Evolutionary conservation across 2,113 vertebrate genomes (phyloP), one percentile per base, ranked within the genome.

Genomic region (Platycercus adscitus): DNA sequence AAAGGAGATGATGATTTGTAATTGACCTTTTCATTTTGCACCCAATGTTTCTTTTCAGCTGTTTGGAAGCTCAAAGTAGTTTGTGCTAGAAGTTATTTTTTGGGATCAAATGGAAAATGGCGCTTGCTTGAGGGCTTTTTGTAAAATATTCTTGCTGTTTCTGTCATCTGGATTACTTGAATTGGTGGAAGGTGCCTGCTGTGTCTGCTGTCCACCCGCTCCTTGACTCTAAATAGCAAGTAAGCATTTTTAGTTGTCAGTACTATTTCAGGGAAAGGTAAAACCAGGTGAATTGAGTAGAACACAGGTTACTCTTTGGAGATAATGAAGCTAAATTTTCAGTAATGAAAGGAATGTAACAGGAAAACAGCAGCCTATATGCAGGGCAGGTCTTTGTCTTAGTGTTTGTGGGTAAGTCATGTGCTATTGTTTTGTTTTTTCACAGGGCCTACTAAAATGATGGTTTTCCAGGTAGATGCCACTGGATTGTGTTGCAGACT

Each of bases 81-180:
- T 77, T 69, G 16, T 86, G 53, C 55, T 75, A 58, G 37, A 83
- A 85, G 39, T 60, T 80, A 15, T 61, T 82, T 82, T 93, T 77
- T 41, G 29, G 26, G 25, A 89, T 94, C 86, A 93, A 76, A 86
- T 91, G 69, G 83, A 50, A 87, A 95, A 81, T 41, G 13, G 13
- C 69, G 73, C 89, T 92, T 94, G 44, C 76, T 93, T 31, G 70
- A 92, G 78, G 75, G 77, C 31, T 63, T 80, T 68, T 37, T 88
- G 41, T 89, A 72, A 70, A 71, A 43, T 33, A 28, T 24, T 80
- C 20, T 68, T 87, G 58, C 76, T 15, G 91, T 88, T 78, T 92
- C 55, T 86, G 81, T 89, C 47, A 68, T 66, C 75, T 81, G 18
- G 23, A 19, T 88, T 73, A 44, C 15, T 4, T 35, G 18, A 7